A percentile compares a stretch with the other conserved stretches of the same genome.
Evolutionary conservation across 2,888 invertebrate genomes (phyloP).

Genomic region (Aelia acuminata): DNA sequence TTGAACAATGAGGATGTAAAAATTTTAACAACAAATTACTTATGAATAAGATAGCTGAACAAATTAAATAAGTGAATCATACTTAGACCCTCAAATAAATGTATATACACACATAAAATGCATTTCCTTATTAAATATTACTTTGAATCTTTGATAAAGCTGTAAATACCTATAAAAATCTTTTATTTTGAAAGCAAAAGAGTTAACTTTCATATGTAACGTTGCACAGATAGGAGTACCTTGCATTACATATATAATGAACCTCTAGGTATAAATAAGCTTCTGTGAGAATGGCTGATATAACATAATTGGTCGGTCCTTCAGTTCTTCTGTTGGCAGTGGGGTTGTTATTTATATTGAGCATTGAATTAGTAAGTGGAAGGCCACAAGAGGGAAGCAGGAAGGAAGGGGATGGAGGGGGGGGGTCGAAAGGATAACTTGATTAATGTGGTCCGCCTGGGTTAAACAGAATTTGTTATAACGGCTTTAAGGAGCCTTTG

Average conservation of each 20-base stretch:
- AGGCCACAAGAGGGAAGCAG: slow-evolving; percentile 17
- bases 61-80: too few relatives aligned
- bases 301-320: slow-evolving; percentile 4
- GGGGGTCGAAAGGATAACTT: slow-evolving; percentile 9
- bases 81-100: too few relatives aligned
- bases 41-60: too few relatives aligned
- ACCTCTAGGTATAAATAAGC: neutral
- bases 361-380: slow-evolving; percentile 30
- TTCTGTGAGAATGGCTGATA: slow-evolving; percentile 13
- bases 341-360: slow-evolving; percentile 33
- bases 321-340: neutral
- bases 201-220: neutral
- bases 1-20: too few relatives aligned
- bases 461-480: slow-evolving; percentile 43
- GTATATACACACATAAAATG: too few relatives aligned
- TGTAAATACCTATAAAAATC: too few relatives aligned
- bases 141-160: neutral
- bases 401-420: neutral
- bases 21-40: too few relatives aligned
- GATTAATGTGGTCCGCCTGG: slow-evolving; percentile 28
- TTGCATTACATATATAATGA: neutral
- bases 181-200: neutral
- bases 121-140: neutral
- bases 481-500: slow-evolving; percentile 24
- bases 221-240: neutral